Conservation (phyloP, 2,888 invertebrate genomes). For the Acholoe squamosa region DNA sequence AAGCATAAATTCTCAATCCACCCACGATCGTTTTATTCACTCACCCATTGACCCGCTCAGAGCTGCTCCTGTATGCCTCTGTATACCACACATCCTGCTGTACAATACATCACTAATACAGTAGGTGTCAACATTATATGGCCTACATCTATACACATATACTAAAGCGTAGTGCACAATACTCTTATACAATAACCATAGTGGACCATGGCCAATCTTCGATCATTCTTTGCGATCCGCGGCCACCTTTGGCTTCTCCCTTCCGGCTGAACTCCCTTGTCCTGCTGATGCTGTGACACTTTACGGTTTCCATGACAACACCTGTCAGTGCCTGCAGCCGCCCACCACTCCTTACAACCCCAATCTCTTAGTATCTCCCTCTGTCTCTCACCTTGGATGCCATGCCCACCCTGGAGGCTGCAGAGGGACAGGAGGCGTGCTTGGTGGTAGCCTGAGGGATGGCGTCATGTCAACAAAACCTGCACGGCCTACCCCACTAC, state of each 20-base stretch:
- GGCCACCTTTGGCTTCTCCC: background rate
- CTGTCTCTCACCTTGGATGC: background rate
- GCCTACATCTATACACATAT: background rate
- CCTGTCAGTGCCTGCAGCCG: background rate
- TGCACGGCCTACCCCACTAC: constrained; percentile 11
- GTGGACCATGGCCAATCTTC: background rate
- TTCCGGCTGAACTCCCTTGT: constrained; percentile 4
- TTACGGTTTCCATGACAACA: constrained; percentile 55
- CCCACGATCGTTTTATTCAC: too few relatives aligned
- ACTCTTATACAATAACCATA: too few relatives aligned
- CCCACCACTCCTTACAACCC: background rate
- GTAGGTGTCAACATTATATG: background rate
- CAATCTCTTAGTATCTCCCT: background rate
- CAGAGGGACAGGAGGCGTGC: background rate
- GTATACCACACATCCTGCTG: too few relatives aligned
- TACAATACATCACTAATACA: too few relatives aligned
- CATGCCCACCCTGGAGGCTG: background rate
- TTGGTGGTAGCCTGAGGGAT: background rate
- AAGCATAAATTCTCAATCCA: too few relatives aligned
- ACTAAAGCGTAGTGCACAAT: too few relatives aligned
- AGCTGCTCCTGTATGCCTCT: too few relatives aligned
- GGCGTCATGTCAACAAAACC: constrained; percentile 18
- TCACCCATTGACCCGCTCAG: too few relatives aligned
- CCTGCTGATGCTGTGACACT: constrained; percentile 27
- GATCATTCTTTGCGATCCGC: background rate